phyloP scores from a whole-genome alignment of 2,113 vertebrate genomes.

The Eira barbara region DNA sequence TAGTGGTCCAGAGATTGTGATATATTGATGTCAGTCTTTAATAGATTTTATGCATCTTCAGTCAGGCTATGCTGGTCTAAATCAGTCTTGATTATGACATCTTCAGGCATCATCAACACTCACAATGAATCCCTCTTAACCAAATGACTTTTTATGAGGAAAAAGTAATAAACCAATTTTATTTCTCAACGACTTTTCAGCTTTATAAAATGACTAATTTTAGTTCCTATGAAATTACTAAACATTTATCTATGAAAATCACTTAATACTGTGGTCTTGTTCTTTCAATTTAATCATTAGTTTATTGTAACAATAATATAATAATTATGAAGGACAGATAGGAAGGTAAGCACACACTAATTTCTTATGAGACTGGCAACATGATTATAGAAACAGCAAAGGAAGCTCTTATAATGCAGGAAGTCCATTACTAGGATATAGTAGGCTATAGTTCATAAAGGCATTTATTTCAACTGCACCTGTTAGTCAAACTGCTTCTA shows the following conservation, averaged over 20 bases:
- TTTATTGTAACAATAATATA: slow-evolving; percentile 26
- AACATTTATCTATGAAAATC: slow-evolving; percentile 10
- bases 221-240: slow-evolving; percentile 27
- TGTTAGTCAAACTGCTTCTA: neutral
- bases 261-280: neutral
- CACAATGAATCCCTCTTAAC: slow-evolving; percentile 36
- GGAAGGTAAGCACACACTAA: neutral
- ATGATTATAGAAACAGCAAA: neutral
- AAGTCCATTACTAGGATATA: neutral
- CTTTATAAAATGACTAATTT: slow-evolving; percentile 44
- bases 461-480: neutral
- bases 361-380: neutral
- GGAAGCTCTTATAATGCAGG: neutral
- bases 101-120: slow-evolving; percentile 20
- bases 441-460: neutral
- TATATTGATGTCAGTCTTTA: slow-evolving; percentile 42
- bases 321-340: neutral
- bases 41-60: slow-evolving; percentile 38
- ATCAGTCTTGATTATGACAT: slow-evolving; percentile 61
- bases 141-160: slow-evolving; percentile 44
- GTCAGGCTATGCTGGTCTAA: neutral
- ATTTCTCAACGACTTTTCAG: neutral
- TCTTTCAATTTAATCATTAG: slow-evolving; percentile 24
- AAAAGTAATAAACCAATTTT: slow-evolving; percentile 51
- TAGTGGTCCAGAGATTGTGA: slow-evolving; percentile 15